Conservation (phyloP, 1,140 invertebrate species). For the Aphis gossypii region DNA sequence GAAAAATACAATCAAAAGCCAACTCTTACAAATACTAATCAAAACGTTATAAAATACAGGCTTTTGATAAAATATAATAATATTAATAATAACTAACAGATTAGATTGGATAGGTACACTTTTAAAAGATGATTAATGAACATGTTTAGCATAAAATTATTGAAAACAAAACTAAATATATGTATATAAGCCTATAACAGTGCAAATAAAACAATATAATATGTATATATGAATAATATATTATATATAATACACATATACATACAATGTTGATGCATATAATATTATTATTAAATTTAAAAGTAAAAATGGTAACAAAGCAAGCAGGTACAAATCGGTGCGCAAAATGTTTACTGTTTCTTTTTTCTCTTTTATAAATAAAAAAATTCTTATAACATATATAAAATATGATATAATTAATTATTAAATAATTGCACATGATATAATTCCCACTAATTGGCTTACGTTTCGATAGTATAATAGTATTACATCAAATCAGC, state of each 20-base stretch:
- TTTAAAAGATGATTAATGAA: constrained; percentile 2
- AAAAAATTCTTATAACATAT: background rate
- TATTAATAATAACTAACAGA: background rate
- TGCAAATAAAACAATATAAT: background rate
- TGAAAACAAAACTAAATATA: background rate
- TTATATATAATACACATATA: background rate
- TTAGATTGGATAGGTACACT: constrained; percentile 4
- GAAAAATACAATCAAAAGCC: background rate
- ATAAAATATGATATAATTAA: background rate
- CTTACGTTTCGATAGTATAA: background rate
- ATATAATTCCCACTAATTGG: background rate
- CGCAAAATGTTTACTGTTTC: constrained; percentile 34
- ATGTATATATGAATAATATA: background rate
- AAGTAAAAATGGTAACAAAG: constrained; percentile 55
- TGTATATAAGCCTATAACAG: background rate
- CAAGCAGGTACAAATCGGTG: constrained; percentile 51
- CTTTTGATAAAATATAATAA: background rate
- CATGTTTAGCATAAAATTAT: background rate
- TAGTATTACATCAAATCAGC: no score
- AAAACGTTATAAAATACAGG: constrained; percentile 22
- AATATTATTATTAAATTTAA: constrained; percentile 26
- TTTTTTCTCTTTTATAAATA: constrained; percentile 27
- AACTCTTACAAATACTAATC: constrained; percentile 17
- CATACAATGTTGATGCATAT: background rate
- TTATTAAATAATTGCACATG: constrained; percentile 1